A percentile compares a stretch with the other conserved stretches of the same genome.
Conservation (phyloP, 2,888 invertebrate genomes). For the Volucella zonaria region DNA sequence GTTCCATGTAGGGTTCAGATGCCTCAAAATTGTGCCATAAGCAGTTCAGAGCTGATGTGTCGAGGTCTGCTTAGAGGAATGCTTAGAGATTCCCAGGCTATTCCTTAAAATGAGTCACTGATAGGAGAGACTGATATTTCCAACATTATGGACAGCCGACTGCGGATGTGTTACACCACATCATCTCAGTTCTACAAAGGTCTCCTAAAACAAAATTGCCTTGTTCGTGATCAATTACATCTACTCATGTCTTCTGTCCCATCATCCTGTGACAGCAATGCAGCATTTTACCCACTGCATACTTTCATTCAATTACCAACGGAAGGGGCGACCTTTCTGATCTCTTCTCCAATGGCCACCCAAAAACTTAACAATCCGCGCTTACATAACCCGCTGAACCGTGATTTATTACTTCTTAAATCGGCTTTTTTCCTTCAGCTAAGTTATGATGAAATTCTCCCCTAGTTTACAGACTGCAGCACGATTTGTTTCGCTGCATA, state of each 20-base stretch:
- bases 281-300: background rate
- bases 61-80: no score
- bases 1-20: no score
- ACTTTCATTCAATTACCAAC: background rate
- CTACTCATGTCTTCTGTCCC: background rate
- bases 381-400: conserved; percentile 55
- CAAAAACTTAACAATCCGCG: conserved; percentile 34
- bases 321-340: conserved; percentile 23
- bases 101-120: no score
- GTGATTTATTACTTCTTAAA: conserved; percentile 69
- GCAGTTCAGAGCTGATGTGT: no score
- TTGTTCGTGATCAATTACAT: no score
- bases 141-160: no score
- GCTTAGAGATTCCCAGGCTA: no score
- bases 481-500: conserved; percentile 69
- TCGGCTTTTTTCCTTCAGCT: conserved; percentile 46
- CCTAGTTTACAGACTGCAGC: conserved; percentile 24
- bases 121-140: no score
- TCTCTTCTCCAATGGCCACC: conserved; percentile 54
- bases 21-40: no score
- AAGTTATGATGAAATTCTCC: conserved; percentile 62
- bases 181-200: no score
- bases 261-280: conserved; percentile 20
- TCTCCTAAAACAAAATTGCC: no score
- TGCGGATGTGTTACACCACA: no score